phyloP scores from a whole-genome alignment of 1,140 invertebrate species.

The Belonocnema kinseyi region DNA sequence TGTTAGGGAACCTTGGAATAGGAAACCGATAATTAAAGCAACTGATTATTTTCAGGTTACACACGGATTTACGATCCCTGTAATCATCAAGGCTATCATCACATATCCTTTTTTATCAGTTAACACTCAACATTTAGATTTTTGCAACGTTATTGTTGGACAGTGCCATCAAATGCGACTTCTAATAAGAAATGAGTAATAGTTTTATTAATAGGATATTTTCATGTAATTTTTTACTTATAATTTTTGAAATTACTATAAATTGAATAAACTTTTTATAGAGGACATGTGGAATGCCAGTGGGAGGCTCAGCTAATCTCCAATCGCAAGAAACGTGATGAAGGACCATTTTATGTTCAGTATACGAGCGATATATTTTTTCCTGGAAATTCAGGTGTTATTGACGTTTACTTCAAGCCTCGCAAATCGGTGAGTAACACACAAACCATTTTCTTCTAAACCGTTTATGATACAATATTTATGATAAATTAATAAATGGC shows the following conservation, averaged over 20 bases:
- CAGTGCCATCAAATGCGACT: conserved; percentile 63
- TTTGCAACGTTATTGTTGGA: conserved; percentile 68
- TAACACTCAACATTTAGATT: conserved; percentile 60
- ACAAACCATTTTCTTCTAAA: conserved; percentile 20
- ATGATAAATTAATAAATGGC: no score
- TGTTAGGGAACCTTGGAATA: no score
- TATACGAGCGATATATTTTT: conserved; percentile 38
- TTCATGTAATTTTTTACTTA: not conserved
- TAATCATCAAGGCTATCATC: conserved; percentile 63
- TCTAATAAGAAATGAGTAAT: conserved; percentile 70
- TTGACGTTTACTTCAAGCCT: conserved; percentile 60
- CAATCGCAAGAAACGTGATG: conserved; percentile 40
- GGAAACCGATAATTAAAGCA: no score
- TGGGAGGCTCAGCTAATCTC: conserved; percentile 62
- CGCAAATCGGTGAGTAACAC: conserved; percentile 47
- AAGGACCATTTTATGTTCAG: conserved; percentile 52
- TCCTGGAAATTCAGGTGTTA: conserved; percentile 43
- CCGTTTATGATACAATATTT: not conserved
- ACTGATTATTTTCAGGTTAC: conserved; percentile 52
- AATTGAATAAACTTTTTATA: conserved; percentile 41
- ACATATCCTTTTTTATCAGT: conserved; percentile 65
- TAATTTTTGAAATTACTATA: conserved; percentile 1
- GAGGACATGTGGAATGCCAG: conserved; percentile 66
- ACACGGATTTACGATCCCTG: conserved; percentile 64
- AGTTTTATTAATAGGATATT: not conserved